Base-by-base conservation (phyloP, 2,888 invertebrate genomes). In the Bellardia pandia region DNA sequence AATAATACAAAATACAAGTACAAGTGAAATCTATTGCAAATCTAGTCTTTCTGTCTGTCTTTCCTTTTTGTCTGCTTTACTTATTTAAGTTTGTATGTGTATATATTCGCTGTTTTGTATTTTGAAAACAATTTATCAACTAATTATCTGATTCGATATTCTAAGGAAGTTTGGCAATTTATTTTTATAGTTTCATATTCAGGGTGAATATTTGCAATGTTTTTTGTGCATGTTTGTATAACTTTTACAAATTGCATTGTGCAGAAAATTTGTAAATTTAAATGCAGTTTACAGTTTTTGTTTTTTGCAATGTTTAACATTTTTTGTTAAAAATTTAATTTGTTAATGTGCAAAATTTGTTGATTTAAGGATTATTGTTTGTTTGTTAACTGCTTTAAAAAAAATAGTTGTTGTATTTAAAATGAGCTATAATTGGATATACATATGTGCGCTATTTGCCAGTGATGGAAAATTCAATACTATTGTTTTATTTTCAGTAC, bases 81-180 rank as follows among this genome's bases (percentile, higher is more conserved):
- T 56, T 74, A 37, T 37, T 48, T 82, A 8, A 16, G 14, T 77
- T 62, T 66, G 8, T 42, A 51, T 11, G 30, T 64, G 75, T 68
- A 60, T 68, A 48, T 69, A 37, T 37, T 37, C 37, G 60, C 42
- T 76, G 76, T 48, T 11, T 64, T 85, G 74, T 81, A 53, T 75
- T 87, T 48, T 14, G 45, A 75, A 85, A 87, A 87, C 85, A 87
- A 87, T 87, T 87, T 87, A 87, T 87, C 75, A 87, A 87, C 85
- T 85, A 87, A 87, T 87, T 87, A 87, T 87, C 87, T 87, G 85
- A 85, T 85, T 87, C 85, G 85, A 87, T 85, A 82, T 87, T 81
- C 75, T 74, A 87, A 85, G 87, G 87, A 87, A 87, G 87, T 87
- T 87, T 85, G 74, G 81, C 68, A 87, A 85, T 87, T 87, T 85